Evolutionary conservation across 2,797 vertebrate species (phyloP).

Genomic region (Pitangus sulphuratus): DNA sequence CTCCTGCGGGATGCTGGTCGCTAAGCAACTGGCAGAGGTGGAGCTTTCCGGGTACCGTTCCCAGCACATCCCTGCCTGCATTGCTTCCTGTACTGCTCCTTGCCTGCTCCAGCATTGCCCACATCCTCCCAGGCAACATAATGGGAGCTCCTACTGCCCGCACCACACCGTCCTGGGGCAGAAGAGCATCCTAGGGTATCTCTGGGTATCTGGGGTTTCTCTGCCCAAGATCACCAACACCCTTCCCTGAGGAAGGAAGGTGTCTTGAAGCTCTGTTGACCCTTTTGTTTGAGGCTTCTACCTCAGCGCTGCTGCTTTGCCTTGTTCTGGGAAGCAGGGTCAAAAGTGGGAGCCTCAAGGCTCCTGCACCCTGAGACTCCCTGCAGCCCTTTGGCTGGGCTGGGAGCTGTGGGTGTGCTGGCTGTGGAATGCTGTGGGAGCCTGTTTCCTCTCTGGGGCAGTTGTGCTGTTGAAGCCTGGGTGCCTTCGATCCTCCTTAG

Average conservation of each 20-base stretch:
- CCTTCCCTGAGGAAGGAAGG: background rate
- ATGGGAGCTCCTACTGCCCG: background rate
- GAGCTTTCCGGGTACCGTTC: conserved; percentile 18
- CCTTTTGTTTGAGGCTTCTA: background rate
- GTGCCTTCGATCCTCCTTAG: background rate
- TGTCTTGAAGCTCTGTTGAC: background rate
- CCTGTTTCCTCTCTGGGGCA: background rate
- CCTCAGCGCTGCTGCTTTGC: background rate
- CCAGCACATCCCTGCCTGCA: background rate
- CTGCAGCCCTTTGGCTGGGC: background rate
- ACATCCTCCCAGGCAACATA: background rate
- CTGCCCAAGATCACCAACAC: background rate
- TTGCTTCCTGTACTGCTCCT: background rate
- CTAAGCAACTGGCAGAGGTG: conserved; percentile 57
- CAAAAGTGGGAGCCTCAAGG: background rate
- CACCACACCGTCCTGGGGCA: background rate
- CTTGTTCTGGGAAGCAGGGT: background rate
- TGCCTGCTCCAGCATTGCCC: background rate
- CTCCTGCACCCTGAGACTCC: background rate
- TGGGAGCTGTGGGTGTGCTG: background rate
- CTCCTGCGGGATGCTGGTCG: conserved; percentile 31
- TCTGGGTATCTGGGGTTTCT: background rate
- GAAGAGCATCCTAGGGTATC: background rate
- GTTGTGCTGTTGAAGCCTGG: background rate
- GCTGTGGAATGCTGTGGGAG: background rate